These are phyloP conservation scores for Buphagus erythrorhynchus DNA, from an alignment of 2,797 vertebrate species.

Conservation along the genomic window DNA sequence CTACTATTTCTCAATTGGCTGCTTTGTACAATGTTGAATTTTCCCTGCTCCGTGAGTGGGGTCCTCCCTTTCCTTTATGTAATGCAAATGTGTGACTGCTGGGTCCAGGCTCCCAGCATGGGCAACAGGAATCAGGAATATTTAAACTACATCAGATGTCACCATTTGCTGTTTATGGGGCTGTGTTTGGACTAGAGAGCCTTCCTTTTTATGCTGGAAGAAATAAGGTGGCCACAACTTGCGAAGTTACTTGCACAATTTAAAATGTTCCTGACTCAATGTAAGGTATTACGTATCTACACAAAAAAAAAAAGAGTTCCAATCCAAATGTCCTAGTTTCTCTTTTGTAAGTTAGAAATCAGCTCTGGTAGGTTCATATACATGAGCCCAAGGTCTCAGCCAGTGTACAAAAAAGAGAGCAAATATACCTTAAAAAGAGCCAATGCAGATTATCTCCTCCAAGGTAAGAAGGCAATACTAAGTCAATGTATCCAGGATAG, in stretches of 20 bases:
- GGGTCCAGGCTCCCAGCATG: neutral
- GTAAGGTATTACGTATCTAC: neutral
- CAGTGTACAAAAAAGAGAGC: neutral
- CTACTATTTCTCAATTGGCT: neutral
- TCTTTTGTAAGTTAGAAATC: neutral
- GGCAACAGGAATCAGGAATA: neutral
- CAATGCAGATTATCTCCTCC: neutral
- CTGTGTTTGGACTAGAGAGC: neutral
- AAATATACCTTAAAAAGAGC: neutral
- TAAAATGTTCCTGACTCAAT: neutral
- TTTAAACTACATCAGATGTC: neutral
- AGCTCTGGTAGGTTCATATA: neutral
- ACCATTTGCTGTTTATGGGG: neutral
- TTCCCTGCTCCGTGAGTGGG: neutral
- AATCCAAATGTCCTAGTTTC: neutral
- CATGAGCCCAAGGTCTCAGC: neutral
- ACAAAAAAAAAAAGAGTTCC: neutral
- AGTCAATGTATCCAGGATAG: neutral
- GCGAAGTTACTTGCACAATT: neutral
- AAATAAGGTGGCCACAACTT: neutral
- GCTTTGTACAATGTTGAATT: fast-evolving
- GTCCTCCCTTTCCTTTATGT: neutral
- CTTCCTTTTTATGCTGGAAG: neutral
- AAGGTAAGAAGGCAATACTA: neutral
- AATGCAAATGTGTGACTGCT: neutral